Base-by-base conservation (phyloP, 2,888 invertebrate genomes). In the Pristionchus mayeri region DNA sequence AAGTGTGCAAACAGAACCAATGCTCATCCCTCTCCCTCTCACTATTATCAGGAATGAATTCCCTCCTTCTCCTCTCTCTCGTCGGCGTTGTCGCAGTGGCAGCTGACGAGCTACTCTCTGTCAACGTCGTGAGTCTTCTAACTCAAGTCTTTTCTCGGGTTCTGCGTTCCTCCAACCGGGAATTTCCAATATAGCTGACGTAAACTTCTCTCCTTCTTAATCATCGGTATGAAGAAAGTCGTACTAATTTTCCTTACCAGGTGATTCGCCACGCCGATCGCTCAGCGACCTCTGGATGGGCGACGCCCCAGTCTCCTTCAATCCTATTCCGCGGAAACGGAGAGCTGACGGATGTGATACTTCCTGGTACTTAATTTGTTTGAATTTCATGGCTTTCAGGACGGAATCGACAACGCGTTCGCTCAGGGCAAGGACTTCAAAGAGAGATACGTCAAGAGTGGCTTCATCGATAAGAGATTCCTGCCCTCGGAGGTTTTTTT, bases 321-420 rank as follows among this genome's bases (percentile, higher is more conserved):
- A 37, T 79, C 30, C 79, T 79, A 27, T 79, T 79, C 54, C 50
- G 79, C 27, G 79, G 79, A 79, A 79, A 79, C 44, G 79, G 54
- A 30, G 52, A 79, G 27, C 37, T 79, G 30, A 79, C 79, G n/a
- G 79, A 79, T 79, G 79, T 79, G 34, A 79, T 27, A 27, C n/a
- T n/a, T n/a, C n/a, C n/a, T n/a, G n/a, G 27, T 27, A 11, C 0
- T 44, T 0, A 9, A 75, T 11, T 34, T 2, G n/a, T n/a, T n/a
- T n/a, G n/a, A n/a, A n/a, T 21, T 75, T 24, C 11, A 54, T 2
- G 13, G 3, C 3, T 13, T 21, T 75, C 75, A 79, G 79, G 52
- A 52, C 11, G 79, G 79, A 30, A 79, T 79, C 54, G 79, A 54
- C 37, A 50, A 79, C n/a, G 79, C 79, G 0, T 52, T 37, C 52